These are phyloP conservation scores for Xanthia icteritia DNA, from an alignment of 2,888 invertebrate species.

Conservation along the genomic window DNA sequence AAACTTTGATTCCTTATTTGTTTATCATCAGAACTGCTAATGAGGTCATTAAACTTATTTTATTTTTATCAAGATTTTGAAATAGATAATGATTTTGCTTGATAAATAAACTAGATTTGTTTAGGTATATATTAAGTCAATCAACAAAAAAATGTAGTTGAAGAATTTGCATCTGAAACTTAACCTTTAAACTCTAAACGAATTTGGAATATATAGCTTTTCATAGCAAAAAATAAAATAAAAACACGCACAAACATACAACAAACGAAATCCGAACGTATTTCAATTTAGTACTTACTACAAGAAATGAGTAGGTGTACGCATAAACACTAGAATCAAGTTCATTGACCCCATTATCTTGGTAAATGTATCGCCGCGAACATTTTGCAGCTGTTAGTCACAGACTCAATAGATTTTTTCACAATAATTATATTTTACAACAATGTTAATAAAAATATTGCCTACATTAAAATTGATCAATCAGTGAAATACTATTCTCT, in stretches of 20 bases:
- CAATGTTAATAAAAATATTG: slow-evolving; percentile 34
- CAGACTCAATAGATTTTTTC: slow-evolving; percentile 33
- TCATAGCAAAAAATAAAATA: background rate
- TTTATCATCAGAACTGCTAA: slow-evolving; percentile 24
- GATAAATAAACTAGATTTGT: slow-evolving; percentile 31
- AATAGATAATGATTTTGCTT: slow-evolving; percentile 29
- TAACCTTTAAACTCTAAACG: background rate
- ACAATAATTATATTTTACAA: slow-evolving; percentile 11
- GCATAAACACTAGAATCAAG: slow-evolving; percentile 69
- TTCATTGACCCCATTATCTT: slow-evolving; percentile 79
- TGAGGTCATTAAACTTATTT: slow-evolving; percentile 44
- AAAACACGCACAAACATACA: background rate
- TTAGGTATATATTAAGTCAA: slow-evolving; percentile 1
- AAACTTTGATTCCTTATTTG: slow-evolving; percentile 21
- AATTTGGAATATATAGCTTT: background rate
- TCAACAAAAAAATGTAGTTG: background rate
- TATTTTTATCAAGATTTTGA: slow-evolving; percentile 49
- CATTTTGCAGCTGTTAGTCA: slow-evolving; percentile 77
- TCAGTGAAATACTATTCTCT: background rate
- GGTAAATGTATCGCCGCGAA: slow-evolving; percentile 70
- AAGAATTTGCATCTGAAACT: background rate
- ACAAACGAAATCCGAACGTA: slow-evolving; percentile 18
- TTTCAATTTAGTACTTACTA: slow-evolving; percentile 32
- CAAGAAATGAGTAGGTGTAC: slow-evolving; percentile 53
- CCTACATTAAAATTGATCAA: background rate